phyloP scores from a whole-genome alignment of 2,888 invertebrate species.

The Tiliacea aurago region DNA sequence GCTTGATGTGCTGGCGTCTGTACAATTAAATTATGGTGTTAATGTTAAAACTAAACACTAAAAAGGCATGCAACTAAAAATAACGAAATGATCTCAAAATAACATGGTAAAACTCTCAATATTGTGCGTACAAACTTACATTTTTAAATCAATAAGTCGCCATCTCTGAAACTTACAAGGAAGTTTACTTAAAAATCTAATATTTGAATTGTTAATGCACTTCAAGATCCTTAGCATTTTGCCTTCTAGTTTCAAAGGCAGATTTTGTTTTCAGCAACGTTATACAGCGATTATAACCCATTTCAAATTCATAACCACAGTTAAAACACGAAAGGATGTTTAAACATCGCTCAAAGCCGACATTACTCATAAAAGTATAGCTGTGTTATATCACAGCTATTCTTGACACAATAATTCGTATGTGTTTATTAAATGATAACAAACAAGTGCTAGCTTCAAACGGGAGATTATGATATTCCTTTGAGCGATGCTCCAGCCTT shows the following conservation, averaged over 20 bases:
- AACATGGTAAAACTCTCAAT: no score
- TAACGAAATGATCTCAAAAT: no score
- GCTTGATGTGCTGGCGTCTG: no score
- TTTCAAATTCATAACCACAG: slow-evolving; percentile 55
- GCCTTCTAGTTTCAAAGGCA: slow-evolving; percentile 8
- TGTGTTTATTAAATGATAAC: slow-evolving; percentile 63
- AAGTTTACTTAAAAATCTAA: background rate
- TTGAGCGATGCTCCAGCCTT: slow-evolving; percentile 60
- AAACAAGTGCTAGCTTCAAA: slow-evolving; percentile 60
- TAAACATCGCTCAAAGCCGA: slow-evolving; percentile 58
- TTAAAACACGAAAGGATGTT: slow-evolving; percentile 63
- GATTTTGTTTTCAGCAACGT: background rate
- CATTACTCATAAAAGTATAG: slow-evolving; percentile 59
- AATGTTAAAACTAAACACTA: no score
- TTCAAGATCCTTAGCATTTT: background rate
- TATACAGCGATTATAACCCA: slow-evolving; percentile 24
- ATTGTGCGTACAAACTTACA: no score
- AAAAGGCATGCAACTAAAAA: no score
- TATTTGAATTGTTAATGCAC: background rate
- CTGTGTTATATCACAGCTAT: slow-evolving; percentile 57
- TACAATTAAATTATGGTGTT: no score
- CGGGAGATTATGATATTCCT: slow-evolving; percentile 66
- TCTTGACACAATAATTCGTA: slow-evolving; percentile 60
- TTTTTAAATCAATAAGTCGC: background rate
- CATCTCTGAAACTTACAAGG: background rate